Base-by-base conservation (phyloP, 2,113 vertebrate species). In the Mustela lutreola region DNA sequence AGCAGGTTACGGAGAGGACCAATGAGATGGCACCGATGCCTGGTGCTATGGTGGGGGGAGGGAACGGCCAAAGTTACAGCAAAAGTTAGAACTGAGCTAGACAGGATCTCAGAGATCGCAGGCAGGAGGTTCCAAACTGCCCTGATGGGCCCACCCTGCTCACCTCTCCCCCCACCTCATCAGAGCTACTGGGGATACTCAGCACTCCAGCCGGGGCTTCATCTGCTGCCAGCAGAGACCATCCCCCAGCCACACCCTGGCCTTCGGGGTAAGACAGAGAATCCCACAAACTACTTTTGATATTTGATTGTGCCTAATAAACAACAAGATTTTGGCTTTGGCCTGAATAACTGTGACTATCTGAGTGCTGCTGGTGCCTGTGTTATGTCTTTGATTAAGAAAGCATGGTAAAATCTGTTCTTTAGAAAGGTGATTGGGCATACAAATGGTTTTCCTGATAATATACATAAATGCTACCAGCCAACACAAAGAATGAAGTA, bases 261-360 rank as follows among this genome's bases (percentile, higher is more conserved):
- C 56, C 70, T 93, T 70, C 53, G 22, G 19, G 45, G 3, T n/a
- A 82, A 87, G 53, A 81, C 0, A 91, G 56, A 86, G 18, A 89
- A 60, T 45, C 67, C 45, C 28, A 48, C 11, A 26, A 31, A 63
- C 26, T 53, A 73, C 73, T 93, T 94, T 62, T 36, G 95, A 85
- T 70, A 76, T 78, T 85, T 94, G 42, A 92, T 85, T 86, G 58
- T 96, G 42, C 42, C 67, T 62, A 56, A 67, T 89, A 15, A 78
- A 60, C 19, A 78, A 60, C 42, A 63, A 26, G 45, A 15, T 63
- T 90, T 91, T 82, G 60, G 71, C 63, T 67, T n/a, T 93, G 82
- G 50, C 26, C 31, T 70, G 4, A 7, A 11, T 80, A 88, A 93
- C 81, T 53, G 45, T 48, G 53, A 88, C 31, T 84, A 75, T 75